phyloP scores from a whole-genome alignment of 2,888 invertebrate species.

The Drosophila antonietae region DNA sequence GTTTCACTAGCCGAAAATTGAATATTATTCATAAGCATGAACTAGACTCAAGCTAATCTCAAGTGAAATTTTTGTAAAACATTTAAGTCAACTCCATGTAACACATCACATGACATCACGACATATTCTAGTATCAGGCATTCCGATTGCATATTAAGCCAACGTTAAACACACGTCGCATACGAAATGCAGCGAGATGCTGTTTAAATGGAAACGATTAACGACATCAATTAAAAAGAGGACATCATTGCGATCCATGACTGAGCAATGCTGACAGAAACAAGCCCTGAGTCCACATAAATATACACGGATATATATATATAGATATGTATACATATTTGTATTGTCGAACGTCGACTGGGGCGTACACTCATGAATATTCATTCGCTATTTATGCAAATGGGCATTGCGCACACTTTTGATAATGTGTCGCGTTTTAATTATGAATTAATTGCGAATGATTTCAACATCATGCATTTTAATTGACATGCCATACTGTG shows the following conservation, averaged over 20 bases:
- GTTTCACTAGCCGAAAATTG: too few species aligned
- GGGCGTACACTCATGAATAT: slow-evolving; percentile 65
- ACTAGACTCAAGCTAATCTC: background rate
- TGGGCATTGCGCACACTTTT: slow-evolving; percentile 62
- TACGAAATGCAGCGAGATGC: slow-evolving; percentile 14
- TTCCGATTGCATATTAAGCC: background rate
- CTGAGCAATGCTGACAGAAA: slow-evolving; percentile 31
- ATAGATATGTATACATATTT: background rate
- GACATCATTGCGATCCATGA: slow-evolving; percentile 6
- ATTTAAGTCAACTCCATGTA: background rate
- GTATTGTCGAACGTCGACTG: slow-evolving; percentile 3
- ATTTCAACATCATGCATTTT: slow-evolving; percentile 80
- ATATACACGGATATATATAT: background rate
- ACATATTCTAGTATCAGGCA: background rate
- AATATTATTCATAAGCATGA: too few species aligned
- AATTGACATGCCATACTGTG: slow-evolving; percentile 71
- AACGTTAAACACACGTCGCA: slow-evolving; percentile 17
- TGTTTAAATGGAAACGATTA: slow-evolving; percentile 36
- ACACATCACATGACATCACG: background rate
- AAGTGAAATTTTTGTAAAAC: background rate
- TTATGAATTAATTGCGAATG: slow-evolving; percentile 80
- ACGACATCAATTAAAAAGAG: slow-evolving; percentile 43
- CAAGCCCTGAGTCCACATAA: slow-evolving; percentile 1
- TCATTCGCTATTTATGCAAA: slow-evolving; percentile 76
- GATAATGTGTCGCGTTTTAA: slow-evolving; percentile 79